Evolutionary conservation across 2,888 invertebrate genomes (phyloP).

Genomic region (Myathropa florea): DNA sequence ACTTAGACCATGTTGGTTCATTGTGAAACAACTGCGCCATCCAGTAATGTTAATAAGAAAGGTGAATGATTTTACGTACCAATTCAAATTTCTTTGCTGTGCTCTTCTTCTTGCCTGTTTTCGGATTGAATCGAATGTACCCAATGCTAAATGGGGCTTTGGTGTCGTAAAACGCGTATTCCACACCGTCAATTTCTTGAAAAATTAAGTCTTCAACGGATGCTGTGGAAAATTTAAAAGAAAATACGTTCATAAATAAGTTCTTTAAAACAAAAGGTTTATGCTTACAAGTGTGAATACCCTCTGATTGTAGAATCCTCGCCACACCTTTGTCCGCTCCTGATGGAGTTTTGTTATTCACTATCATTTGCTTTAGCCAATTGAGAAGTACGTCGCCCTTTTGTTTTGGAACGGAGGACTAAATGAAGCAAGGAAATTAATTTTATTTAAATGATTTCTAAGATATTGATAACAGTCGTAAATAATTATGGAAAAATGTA

Average conservation of each 20-base stretch:
- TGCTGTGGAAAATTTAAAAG: not conserved
- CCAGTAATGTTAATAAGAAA: not conserved
- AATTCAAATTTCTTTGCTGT: constrained; percentile 40
- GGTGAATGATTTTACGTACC: not conserved
- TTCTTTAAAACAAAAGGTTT: not conserved
- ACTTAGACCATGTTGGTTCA: too few relatives aligned
- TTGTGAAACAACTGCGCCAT: too few relatives aligned
- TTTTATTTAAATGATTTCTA: not conserved
- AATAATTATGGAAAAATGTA: too few relatives aligned
- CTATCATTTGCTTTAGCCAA: constrained; percentile 44
- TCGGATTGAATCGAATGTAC: constrained; percentile 54
- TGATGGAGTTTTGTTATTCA: constrained; percentile 1
- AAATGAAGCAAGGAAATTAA: not conserved
- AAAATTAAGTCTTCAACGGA: constrained; percentile 39
- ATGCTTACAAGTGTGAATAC: constrained; percentile 32
- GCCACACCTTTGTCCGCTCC: constrained; percentile 14
- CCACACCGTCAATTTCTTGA: constrained; percentile 46
- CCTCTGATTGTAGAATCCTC: constrained; percentile 36
- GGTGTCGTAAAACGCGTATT: constrained; percentile 49
- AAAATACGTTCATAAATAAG: not conserved
- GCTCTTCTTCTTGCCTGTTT: constrained; percentile 34
- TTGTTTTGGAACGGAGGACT: constrained; percentile 11
- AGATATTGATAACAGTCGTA: too few relatives aligned
- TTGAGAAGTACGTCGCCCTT: constrained; percentile 44
- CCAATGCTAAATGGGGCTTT: constrained; percentile 35